Base-by-base conservation (phyloP, 1,140 invertebrate genomes). In the Kradibia gibbosae region DNA sequence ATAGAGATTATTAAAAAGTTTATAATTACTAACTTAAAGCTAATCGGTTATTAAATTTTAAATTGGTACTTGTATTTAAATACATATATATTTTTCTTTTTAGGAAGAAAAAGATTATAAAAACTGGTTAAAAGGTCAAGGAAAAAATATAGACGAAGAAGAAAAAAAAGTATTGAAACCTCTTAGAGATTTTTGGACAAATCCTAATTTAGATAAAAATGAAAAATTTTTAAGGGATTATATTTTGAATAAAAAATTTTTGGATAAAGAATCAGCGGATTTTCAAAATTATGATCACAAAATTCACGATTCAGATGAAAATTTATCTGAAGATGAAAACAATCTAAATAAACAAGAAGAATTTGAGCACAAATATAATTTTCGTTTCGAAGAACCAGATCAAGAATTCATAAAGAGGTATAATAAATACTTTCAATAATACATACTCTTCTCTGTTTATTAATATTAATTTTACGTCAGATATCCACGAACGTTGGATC, bases 351-450 rank as follows among this genome's bases (percentile, higher is more conserved):
- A 95, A 86, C 96, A 98, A 88, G 96, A 97, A 67, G 93, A 96
- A 89, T 99, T 99, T 93, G 98, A 99, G 87, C 93, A 96, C 48
- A 98, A 99, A 87, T 99, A 96, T 88, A 99, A 99, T 92, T 99
- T 98, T 89, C 93, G 98, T 85, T 99, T 96, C 91, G 97, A 99
- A 92, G 98, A 99, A 91, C 98, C 98, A 0, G 98, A 99, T 92
- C 93, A 95, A 73, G 96, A 99, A 86, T 98, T 98, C 92, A 95
- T 97, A 17, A 91, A 91, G 90, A 93, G 93, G 93, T 88, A 82
- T 78, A 36, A 17, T 65, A 50, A 55, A 83, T 82, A 53, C 65
- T 73, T 73, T 73, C 71, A 70, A 76, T 60, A 28, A 75, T 5
- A 39, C 60, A 42, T 17, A 45, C 39, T 42, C 34, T 22, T 67